These are phyloP conservation scores for Scatophagus argus DNA, from an alignment of 2,113 vertebrate species.

Conservation along the genomic window DNA sequence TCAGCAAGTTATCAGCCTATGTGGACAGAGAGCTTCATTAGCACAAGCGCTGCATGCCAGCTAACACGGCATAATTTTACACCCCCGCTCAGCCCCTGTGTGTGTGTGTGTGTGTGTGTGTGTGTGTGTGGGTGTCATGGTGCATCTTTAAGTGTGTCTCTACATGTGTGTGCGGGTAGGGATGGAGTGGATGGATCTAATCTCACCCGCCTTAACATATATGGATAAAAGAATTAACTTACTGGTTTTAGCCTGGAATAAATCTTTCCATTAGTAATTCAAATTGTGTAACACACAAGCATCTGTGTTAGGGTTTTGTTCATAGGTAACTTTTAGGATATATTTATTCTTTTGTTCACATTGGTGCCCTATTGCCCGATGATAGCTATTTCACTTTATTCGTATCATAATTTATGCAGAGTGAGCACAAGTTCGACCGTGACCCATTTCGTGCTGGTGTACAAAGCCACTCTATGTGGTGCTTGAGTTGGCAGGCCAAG, in stretches of 20 bases:
- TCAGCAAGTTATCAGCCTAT: constrained; percentile 78
- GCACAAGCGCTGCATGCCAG: constrained; percentile 73
- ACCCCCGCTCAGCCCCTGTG: constrained; percentile 63
- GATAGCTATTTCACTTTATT: constrained; percentile 7
- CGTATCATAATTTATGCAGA: constrained; percentile 5
- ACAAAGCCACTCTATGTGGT: constrained; percentile 22
- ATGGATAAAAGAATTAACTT: neutral
- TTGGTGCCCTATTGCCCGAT: neutral
- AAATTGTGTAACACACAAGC: neutral
- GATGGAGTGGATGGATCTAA: constrained; percentile 35
- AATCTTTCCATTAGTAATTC: constrained; percentile 3
- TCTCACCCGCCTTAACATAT: constrained; percentile 22
- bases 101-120: constrained; percentile 13
- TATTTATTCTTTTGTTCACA: constrained; percentile 29
- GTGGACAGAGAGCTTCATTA: constrained; percentile 81
- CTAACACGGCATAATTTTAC: constrained; percentile 80
- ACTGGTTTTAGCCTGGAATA: constrained; percentile 9
- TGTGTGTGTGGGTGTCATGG: constrained; percentile 23
- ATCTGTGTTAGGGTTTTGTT: neutral
- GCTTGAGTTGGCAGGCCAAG: constrained; percentile 51
- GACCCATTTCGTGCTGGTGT: constrained; percentile 35
- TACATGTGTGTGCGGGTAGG: constrained; percentile 36
- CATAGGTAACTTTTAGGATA: constrained; percentile 2
- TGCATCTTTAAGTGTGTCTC: constrained; percentile 41
- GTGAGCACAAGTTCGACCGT: constrained; percentile 19